These are phyloP conservation scores for Bactericera cockerelli DNA, from an alignment of 1,140 invertebrate species.

Conservation along the genomic window DNA sequence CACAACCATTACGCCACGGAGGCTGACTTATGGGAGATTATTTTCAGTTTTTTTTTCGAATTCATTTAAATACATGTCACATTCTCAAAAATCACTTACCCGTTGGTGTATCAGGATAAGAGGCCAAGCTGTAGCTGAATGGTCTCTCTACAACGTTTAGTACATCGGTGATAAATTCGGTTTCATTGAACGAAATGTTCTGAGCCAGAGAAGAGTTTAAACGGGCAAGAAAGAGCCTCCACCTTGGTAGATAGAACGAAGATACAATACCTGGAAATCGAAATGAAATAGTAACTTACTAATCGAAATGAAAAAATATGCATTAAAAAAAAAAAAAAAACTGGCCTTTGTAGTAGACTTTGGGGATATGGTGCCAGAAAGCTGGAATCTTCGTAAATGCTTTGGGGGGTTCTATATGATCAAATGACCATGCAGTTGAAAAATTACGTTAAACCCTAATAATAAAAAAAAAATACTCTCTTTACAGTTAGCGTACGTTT, in stretches of 20 bases:
- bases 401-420: background rate
- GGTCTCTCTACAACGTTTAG: slow-evolving; percentile 48
- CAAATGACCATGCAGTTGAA: no score
- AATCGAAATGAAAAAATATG: background rate
- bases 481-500: background rate
- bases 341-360: background rate
- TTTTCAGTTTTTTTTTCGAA: no score
- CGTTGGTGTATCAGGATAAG: slow-evolving; percentile 6
- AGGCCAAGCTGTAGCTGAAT: slow-evolving; percentile 33
- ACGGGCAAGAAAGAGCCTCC: slow-evolving; percentile 44
- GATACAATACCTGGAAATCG: slow-evolving; percentile 34
- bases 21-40: no score
- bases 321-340: slow-evolving; percentile 10
- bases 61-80: no score
- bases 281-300: background rate
- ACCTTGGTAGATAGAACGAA: slow-evolving; percentile 52
- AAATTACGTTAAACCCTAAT: no score
- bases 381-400: no score
- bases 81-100: no score
- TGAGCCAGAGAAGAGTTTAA: slow-evolving; percentile 35
- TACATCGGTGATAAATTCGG: slow-evolving; percentile 34
- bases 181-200: slow-evolving; percentile 34
- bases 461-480: background rate
- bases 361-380: no score
- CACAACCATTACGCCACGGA: no score